Evolutionary conservation across 2,113 vertebrate species (phyloP), one percentile per base, ranked within the genome.

Genomic region (Eretmodus cyanostictus): DNA sequence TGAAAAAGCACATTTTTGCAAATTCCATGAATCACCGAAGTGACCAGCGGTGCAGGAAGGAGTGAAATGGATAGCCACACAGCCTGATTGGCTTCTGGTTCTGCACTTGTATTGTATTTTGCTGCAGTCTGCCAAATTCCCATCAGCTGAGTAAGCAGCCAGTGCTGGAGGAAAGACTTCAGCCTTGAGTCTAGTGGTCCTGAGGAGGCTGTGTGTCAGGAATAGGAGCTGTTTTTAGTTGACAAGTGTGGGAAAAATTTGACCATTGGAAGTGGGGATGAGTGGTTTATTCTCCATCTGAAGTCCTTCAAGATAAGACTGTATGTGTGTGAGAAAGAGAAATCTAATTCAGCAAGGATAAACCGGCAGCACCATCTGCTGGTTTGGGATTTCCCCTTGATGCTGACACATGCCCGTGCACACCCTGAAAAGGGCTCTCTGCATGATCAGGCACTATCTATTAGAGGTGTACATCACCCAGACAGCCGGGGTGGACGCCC

Each of bases 311-410:
- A 27, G 73, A 81, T 17, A 45, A 53, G 57, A 14, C 13, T 88
- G 54, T 71, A 12, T 40, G 7, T 82, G 11, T 59, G 40, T 45
- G 73, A 5, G 29, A 24, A n/a, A 12, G 78, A 55, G 36, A 36
- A 42, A 53, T 29, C 61, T 4, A 14, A 45, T 24, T 63, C 7
- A 27, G 17, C 6, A 81, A 68, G 27, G n/a, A 79, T 89, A 68
- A 78, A 61, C 29, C 87, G 63, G 87, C 82, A 93, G 93, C 93
- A 47, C 94, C 94, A 91, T 84, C 94, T 95, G 90, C 91, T 93
- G 95, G 89, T 34, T 3, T 17, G 2, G 5, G 7, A 24, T 47
- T 61, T 79, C 42, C 14, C 7, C 12, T 10, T 81, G 31, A 80
- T 3, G 5, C 31, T 57, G 5, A 57, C 55, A 45, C 40, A 53